Conservation (phyloP, 2,113 vertebrate species). For the Macrotis lagotis region DNA sequence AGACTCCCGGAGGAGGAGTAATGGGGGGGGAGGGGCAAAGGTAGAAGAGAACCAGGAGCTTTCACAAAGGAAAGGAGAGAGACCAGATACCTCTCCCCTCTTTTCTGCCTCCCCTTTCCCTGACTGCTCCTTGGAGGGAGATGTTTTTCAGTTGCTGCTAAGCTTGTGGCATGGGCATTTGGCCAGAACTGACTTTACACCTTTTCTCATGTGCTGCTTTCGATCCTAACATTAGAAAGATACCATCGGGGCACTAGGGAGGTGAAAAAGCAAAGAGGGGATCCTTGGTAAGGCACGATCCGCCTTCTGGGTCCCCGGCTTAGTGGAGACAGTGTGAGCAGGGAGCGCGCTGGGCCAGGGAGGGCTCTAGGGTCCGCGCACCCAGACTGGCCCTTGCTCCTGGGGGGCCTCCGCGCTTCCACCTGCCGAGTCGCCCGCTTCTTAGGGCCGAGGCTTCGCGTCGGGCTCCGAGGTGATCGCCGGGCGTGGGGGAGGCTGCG, state of each 20-base stretch:
- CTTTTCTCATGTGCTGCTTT: not conserved
- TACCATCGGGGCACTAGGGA: not conserved
- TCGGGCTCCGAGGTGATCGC: too few species aligned
- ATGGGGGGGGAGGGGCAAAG: not conserved
- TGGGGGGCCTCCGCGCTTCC: not conserved
- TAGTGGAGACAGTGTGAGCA: not conserved
- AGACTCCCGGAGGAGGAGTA: not conserved
- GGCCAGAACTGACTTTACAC: not conserved
- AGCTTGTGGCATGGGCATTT: too few species aligned
- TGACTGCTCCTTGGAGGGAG: not conserved
- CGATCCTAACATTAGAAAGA: not conserved
- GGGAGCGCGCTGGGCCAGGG: not conserved
- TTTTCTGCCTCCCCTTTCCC: not conserved
- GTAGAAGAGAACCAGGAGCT: not conserved
- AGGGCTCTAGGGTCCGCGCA: not conserved
- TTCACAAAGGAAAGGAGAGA: too few species aligned
- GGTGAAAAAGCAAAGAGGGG: too few species aligned
- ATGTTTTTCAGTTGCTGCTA: not conserved
- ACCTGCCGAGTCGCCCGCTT: too few species aligned
- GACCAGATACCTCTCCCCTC: not conserved
- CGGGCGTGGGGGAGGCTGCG: too few species aligned
- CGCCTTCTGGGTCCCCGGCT: not conserved
- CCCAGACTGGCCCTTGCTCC: not conserved
- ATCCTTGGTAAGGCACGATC: too few species aligned
- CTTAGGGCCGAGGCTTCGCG: too few species aligned